Conservation (phyloP, 1,140 invertebrate species). For the Arion vulgaris region DNA sequence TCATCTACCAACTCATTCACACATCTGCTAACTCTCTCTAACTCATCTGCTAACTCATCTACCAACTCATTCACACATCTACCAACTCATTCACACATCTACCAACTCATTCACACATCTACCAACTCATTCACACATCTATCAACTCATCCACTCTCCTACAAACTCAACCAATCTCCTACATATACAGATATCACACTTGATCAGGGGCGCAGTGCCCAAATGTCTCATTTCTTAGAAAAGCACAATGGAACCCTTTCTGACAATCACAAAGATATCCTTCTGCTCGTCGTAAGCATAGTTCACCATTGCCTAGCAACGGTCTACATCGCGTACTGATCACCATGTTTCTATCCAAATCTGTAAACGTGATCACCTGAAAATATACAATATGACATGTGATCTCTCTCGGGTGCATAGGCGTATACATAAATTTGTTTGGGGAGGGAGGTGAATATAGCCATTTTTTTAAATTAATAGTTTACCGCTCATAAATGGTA, state of each 20-base stretch:
- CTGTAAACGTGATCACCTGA: slow-evolving; percentile 28
- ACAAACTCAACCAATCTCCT: neutral
- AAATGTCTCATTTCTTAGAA: slow-evolving; percentile 3
- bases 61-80: neutral
- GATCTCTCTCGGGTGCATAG: too few relatives aligned
- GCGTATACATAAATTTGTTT: too few relatives aligned
- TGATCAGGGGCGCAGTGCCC: slow-evolving; percentile 7
- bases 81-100: neutral
- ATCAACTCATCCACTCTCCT: neutral
- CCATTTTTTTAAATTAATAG: too few relatives aligned
- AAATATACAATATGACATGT: neutral
- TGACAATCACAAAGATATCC: slow-evolving; percentile 32
- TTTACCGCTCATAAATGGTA: too few relatives aligned
- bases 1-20: neutral
- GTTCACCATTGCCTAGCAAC: neutral
- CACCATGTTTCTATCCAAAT: slow-evolving; percentile 8
- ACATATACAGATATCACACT: neutral
- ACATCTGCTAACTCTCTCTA: too few relatives aligned
- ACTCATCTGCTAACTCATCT: too few relatives aligned
- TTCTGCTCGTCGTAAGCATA: slow-evolving; percentile 24
- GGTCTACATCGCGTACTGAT: slow-evolving; percentile 13
- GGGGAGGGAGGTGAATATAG: too few relatives aligned
- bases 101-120: neutral
- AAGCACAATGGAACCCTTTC: slow-evolving; percentile 2
- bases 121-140: neutral